Conservation (phyloP, 1,140 invertebrate genomes). For the Linepithema humile region DNA sequence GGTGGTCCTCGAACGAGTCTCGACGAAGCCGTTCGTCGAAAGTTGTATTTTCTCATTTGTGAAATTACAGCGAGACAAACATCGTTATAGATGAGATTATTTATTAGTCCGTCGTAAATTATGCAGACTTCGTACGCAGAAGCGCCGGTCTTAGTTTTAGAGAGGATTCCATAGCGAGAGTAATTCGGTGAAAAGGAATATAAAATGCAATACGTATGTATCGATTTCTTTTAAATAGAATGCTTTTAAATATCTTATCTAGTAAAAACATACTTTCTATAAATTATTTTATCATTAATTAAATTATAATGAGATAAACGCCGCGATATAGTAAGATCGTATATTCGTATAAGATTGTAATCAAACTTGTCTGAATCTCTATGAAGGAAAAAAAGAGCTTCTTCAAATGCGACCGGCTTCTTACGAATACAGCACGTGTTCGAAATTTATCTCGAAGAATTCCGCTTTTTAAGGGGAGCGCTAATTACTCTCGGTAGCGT, state of each 20-base stretch:
- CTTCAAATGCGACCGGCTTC: not conserved
- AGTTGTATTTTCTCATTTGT: constrained; percentile 28
- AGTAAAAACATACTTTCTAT: too few relatives aligned
- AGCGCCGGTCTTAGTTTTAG: not conserved
- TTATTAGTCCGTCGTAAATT: not conserved
- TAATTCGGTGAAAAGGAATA: not conserved
- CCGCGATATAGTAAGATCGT: not conserved
- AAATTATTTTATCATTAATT: constrained; percentile 7
- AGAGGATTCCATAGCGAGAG: not conserved
- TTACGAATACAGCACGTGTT: constrained; percentile 22
- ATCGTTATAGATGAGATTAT: constrained; percentile 20
- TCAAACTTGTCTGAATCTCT: not conserved
- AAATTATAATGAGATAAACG: not conserved
- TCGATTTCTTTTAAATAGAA: not conserved
- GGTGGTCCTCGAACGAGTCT: not conserved
- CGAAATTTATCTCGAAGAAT: constrained; percentile 21
- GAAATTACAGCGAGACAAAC: not conserved
- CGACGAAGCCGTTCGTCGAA: not conserved
- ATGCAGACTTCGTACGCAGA: not conserved
- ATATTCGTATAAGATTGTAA: not conserved
- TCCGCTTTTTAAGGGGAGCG: constrained; percentile 18
- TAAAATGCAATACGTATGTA: not conserved
- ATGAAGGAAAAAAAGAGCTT: not conserved
- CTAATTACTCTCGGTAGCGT: constrained; percentile 18
- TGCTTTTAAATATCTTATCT: not conserved